A percentile compares a stretch with the other conserved stretches of the same genome.
phyloP scores from a whole-genome alignment of 2,113 vertebrate genomes.

The Semnornis frantzii region DNA sequence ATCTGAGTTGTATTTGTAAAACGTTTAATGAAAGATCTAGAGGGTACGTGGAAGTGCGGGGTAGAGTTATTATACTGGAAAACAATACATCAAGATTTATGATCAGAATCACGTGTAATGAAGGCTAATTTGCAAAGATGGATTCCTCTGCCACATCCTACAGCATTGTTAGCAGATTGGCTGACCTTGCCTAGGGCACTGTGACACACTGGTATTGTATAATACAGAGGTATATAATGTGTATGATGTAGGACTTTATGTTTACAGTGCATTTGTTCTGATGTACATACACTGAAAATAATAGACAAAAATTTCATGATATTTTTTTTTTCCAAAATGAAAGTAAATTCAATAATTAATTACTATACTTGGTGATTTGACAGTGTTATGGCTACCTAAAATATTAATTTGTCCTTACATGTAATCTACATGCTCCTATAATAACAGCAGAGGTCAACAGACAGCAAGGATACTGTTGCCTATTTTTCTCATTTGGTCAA shows the following conservation, averaged over 20 bases:
- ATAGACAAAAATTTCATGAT: not conserved
- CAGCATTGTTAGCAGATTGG: not conserved
- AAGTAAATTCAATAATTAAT: not conserved
- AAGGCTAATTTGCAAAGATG: slow-evolving; percentile 15
- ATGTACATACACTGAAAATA: not conserved
- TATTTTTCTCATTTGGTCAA: slow-evolving; percentile 59
- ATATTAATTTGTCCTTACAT: slow-evolving; percentile 47
- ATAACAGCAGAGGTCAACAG: slow-evolving; percentile 51
- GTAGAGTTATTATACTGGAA: not conserved
- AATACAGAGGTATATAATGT: not conserved
- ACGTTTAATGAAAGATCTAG: not conserved
- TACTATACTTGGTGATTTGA: not conserved
- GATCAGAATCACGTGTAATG: not conserved
- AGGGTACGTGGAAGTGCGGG: not conserved
- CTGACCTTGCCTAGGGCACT: slow-evolving; percentile 53
- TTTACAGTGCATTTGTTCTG: not conserved
- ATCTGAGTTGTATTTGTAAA: not conserved
- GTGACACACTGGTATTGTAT: not conserved
- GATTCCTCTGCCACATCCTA: slow-evolving; percentile 19
- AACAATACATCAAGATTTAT: not conserved
- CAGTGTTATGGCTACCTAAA: slow-evolving; percentile 4
- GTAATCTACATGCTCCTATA: slow-evolving; percentile 45
- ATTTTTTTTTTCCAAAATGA: not conserved
- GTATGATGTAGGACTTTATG: not conserved
- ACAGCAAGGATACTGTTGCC: slow-evolving; percentile 57